Conservation (phyloP, 2,888 invertebrate genomes). For the Nesidiocoris tenuis region DNA sequence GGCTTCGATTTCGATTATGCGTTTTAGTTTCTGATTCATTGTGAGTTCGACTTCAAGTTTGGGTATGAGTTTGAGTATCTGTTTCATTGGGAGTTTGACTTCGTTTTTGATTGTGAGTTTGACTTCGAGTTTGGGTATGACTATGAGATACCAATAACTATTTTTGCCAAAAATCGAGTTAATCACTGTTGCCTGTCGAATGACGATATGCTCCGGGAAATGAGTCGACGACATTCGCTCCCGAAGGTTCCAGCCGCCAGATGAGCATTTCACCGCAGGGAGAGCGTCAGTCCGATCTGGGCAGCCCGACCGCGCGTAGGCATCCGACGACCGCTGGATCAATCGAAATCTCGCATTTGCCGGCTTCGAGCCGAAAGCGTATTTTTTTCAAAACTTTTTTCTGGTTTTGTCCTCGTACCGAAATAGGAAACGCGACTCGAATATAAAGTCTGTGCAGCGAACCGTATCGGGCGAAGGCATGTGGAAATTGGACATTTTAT, state of each 20-base stretch:
- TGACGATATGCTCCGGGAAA: too few species aligned
- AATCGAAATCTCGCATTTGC: not conserved
- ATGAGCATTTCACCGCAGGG: not conserved
- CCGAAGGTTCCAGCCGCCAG: not conserved
- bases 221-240: not conserved
- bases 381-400: not conserved
- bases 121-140: too few species aligned
- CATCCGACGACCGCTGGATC: not conserved
- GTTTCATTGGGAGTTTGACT: too few species aligned
- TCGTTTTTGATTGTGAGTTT: too few species aligned
- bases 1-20: too few species aligned
- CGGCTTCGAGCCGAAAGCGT: not conserved
- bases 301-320: not conserved
- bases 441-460: not conserved
- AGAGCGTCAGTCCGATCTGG: slow-evolving; percentile 16
- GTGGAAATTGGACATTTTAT: slow-evolving; percentile 17
- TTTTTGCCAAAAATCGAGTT: too few species aligned
- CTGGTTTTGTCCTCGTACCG: not conserved
- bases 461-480: not conserved
- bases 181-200: too few species aligned
- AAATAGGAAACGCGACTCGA: not conserved
- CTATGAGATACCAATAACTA: too few species aligned
- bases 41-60: too few species aligned
- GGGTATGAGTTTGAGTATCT: too few species aligned
- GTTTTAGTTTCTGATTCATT: too few species aligned